phyloP scores from a whole-genome alignment of 2,888 invertebrate genomes.

The Campoplex capitator region DNA sequence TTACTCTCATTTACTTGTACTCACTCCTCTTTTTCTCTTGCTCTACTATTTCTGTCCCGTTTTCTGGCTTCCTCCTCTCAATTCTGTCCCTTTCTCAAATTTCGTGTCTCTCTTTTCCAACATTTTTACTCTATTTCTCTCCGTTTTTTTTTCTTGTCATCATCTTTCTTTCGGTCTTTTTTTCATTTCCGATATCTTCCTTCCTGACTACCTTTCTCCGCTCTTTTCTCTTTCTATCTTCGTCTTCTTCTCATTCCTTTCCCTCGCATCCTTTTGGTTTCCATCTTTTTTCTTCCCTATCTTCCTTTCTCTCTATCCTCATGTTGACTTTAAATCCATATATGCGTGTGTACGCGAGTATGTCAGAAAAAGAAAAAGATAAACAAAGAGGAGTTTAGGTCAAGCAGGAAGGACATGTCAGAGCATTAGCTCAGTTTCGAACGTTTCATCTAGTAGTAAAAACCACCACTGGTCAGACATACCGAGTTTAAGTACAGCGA shows the following conservation, averaged over 20 bases:
- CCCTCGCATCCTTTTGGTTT: not conserved
- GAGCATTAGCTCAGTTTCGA: constrained; percentile 60
- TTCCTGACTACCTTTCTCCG: constrained; percentile 52
- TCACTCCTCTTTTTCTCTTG: not conserved
- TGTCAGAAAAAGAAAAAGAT: not conserved
- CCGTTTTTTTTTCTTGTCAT: not conserved
- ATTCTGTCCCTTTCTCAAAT: not conserved
- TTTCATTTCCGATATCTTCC: not conserved
- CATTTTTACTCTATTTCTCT: not conserved
- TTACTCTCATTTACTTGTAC: not conserved
- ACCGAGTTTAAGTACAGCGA: constrained; percentile 31
- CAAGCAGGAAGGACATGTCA: constrained; percentile 25
- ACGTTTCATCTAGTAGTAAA: constrained; percentile 58
- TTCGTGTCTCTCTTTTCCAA: constrained; percentile 15
- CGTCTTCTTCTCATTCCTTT: not conserved
- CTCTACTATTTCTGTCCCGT: not conserved
- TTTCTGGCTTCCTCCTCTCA: not conserved
- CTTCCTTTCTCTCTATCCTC: constrained; percentile 47
- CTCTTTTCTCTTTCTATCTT: constrained; percentile 13
- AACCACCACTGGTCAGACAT: constrained; percentile 57
- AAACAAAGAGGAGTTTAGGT: constrained; percentile 16
- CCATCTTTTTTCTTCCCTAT: not conserved
- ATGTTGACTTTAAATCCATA: constrained; percentile 71
- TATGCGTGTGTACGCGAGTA: constrained; percentile 61
- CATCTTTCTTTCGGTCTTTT: too few species aligned